Evolutionary conservation across 2,888 invertebrate species (phyloP).

Genomic region (Gerosis bhagava): DNA sequence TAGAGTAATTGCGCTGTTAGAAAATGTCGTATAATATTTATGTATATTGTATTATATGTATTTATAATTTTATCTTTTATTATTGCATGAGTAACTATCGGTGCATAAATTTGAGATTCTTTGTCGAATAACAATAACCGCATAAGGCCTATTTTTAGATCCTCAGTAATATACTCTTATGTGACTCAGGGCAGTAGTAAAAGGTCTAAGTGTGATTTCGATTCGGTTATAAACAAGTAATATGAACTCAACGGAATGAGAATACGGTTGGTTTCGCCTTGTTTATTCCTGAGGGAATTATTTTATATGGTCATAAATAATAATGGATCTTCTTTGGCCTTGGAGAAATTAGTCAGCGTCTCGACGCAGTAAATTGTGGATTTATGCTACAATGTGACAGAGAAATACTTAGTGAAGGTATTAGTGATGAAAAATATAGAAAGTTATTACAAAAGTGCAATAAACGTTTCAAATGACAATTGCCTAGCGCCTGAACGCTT

Average conservation of each 20-base stretch:
- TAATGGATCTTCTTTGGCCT: slow-evolving; percentile 76
- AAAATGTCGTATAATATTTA: too few species aligned
- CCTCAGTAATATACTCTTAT: slow-evolving; percentile 55
- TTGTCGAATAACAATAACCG: slow-evolving; percentile 20
- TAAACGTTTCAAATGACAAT: background rate
- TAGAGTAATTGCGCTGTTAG: too few species aligned
- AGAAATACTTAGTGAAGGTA: slow-evolving; percentile 15
- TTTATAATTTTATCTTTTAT: too few species aligned
- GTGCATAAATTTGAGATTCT: slow-evolving; percentile 17
- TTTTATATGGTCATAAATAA: slow-evolving; percentile 76
- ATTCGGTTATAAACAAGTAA: slow-evolving; percentile 37
- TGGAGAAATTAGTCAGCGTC: slow-evolving; percentile 74
- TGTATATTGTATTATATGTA: too few species aligned
- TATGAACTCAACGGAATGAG: slow-evolving; percentile 41
- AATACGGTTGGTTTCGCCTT: slow-evolving; percentile 45
- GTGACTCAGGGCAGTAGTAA: slow-evolving; percentile 62
- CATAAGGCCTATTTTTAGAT: slow-evolving; percentile 59
- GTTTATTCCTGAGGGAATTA: slow-evolving; percentile 40
- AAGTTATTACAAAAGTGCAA: slow-evolving; percentile 7
- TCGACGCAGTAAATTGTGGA: slow-evolving; percentile 46
- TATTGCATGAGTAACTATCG: slow-evolving; percentile 9
- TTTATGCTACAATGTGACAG: slow-evolving; percentile 34
- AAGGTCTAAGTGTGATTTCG: slow-evolving; percentile 59
- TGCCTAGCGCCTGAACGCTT: background rate
- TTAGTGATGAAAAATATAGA: slow-evolving; percentile 15